A percentile compares a stretch with the other conserved stretches of the same genome.
These are phyloP conservation scores for Australoheros facetus DNA, from an alignment of 2,797 vertebrate species.

Conservation along the genomic window DNA sequence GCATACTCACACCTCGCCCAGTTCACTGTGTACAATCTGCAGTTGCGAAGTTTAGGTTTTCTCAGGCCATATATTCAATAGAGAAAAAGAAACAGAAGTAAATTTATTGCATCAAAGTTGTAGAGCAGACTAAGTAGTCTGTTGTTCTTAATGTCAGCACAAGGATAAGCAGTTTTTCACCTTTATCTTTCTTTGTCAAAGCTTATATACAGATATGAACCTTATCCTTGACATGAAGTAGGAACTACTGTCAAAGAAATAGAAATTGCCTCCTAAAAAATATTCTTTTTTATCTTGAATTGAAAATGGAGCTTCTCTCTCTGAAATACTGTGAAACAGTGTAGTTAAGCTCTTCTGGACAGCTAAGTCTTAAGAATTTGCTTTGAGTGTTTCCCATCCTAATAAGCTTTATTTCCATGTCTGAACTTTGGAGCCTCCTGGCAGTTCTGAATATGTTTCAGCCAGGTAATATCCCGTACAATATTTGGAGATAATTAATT, in stretches of 20 bases:
- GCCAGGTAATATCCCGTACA: constrained; percentile 35
- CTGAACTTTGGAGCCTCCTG: constrained; percentile 27
- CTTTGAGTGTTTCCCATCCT: constrained; percentile 43
- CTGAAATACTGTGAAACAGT: constrained; percentile 44
- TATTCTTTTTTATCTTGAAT: constrained; percentile 56
- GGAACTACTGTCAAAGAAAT: constrained; percentile 60
- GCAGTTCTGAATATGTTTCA: constrained; percentile 33
- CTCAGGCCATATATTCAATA: constrained; percentile 23
- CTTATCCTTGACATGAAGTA: constrained; percentile 67
- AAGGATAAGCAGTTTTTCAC: constrained; percentile 63
- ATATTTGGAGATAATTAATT: constrained; percentile 56
- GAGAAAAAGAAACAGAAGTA: constrained; percentile 3
- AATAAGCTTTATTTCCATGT: constrained; percentile 52
- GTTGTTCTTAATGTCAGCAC: constrained; percentile 64
- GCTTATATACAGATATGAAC: constrained; percentile 67
- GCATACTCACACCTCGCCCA: not conserved
- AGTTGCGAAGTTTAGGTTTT: constrained; percentile 28
- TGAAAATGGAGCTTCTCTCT: constrained; percentile 38
- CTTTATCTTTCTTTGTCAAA: constrained; percentile 72
- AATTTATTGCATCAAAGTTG: constrained; percentile 55
- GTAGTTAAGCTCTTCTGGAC: constrained; percentile 43
- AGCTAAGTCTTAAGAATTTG: constrained; percentile 45
- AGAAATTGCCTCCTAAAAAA: constrained; percentile 55
- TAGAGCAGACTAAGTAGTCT: constrained; percentile 42
- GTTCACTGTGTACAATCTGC: constrained; percentile 34